Evolutionary conservation across 2,113 vertebrate genomes (phyloP).

Genomic region (Peromyscus polionotus): DNA sequence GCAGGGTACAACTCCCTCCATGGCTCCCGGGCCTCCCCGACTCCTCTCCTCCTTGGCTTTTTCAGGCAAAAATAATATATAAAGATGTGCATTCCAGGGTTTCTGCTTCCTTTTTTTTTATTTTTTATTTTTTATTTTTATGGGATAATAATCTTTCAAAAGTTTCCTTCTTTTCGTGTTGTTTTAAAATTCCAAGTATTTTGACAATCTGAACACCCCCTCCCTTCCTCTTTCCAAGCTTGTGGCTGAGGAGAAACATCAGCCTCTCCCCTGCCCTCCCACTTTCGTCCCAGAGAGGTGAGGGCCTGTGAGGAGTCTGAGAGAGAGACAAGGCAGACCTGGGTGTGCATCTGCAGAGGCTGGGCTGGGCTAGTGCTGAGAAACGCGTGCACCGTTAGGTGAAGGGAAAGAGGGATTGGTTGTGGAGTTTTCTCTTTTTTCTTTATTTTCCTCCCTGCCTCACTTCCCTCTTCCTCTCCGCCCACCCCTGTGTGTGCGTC

Average conservation of each 20-base stretch:
- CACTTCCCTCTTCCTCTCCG: not conserved
- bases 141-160: conserved; percentile 10
- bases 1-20: not conserved
- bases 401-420: not conserved
- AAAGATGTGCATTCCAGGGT: conserved; percentile 33
- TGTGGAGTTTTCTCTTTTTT: not conserved
- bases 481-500: rapidly evolving
- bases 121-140: conserved; percentile 15
- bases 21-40: not conserved
- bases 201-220: conserved; percentile 33
- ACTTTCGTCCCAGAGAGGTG: conserved; percentile 35
- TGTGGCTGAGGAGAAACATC: conserved; percentile 11
- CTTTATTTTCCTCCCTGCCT: no score
- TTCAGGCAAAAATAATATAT: conserved; percentile 35
- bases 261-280: not conserved
- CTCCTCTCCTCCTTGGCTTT: conserved; percentile 14
- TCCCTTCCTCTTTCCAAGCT: not conserved
- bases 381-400: not conserved
- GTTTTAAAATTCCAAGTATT: conserved; percentile 51
- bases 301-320: not conserved
- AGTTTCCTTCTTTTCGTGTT: not conserved
- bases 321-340: not conserved
- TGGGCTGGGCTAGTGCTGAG: not conserved
- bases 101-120: not conserved
- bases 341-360: not conserved